phyloP scores from a whole-genome alignment of 2,113 vertebrate genomes.

The Periophthalmodon schlosseri region DNA sequence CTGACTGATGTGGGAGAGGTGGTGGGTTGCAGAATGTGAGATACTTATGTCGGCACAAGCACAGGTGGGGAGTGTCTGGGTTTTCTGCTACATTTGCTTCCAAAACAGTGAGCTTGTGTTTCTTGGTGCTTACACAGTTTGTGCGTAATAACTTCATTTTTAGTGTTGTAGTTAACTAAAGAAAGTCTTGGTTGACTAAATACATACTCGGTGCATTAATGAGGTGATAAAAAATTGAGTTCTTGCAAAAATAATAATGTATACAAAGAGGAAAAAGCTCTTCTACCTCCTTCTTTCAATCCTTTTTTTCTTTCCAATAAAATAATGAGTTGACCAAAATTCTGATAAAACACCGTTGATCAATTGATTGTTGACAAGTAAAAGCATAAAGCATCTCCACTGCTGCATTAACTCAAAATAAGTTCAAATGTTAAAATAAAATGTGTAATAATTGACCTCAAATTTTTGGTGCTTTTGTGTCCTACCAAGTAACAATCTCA shows the following conservation, averaged over 20 bases:
- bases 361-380: too few species aligned
- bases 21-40: slow-evolving; percentile 1
- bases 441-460: too few species aligned
- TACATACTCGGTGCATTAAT: too few species aligned
- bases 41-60: background rate
- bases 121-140: background rate
- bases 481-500: too few species aligned
- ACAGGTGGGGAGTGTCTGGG: background rate
- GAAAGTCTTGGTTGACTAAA: background rate
- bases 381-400: too few species aligned
- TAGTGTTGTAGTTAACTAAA: background rate
- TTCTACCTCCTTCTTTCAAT: background rate
- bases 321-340: too few species aligned
- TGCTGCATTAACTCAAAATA: too few species aligned
- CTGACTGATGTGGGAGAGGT: background rate
- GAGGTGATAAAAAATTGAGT: too few species aligned
- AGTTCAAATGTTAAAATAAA: too few species aligned
- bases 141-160: background rate
- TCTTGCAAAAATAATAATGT: background rate
- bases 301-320: too few species aligned
- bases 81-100: background rate
- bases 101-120: background rate
- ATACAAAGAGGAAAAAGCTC: background rate
- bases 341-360: too few species aligned
- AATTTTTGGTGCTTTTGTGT: too few species aligned